Evolutionary conservation across 1,140 invertebrate species (phyloP).

Genomic region (Holotrichia oblita): DNA sequence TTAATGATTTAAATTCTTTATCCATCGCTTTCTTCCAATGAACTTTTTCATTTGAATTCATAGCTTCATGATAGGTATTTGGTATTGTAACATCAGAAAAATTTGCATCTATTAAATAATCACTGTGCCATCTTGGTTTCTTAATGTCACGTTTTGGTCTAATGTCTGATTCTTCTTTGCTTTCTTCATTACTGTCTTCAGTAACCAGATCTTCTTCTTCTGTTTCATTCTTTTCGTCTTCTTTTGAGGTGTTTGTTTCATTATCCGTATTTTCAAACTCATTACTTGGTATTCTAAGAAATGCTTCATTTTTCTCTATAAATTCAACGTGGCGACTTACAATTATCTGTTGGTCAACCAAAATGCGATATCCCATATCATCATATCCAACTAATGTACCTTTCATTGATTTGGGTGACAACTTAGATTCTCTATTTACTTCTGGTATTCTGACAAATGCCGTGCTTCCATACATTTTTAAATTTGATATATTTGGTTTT

Average conservation of each 20-base stretch:
- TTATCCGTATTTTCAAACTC: not conserved
- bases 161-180: not conserved
- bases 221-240: constrained; percentile 19
- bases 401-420: constrained; percentile 55
- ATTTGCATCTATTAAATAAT: constrained; percentile 37
- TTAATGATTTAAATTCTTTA: constrained; percentile 52
- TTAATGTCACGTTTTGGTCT: not conserved
- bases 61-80: constrained; percentile 38
- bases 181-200: constrained; percentile 15
- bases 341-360: constrained; percentile 42
- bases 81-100: constrained; percentile 36
- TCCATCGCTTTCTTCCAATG: constrained; percentile 53
- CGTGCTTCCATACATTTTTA: constrained; percentile 52
- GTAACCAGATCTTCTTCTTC: constrained; percentile 3
- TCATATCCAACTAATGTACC: constrained; percentile 40
- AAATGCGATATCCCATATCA: constrained; percentile 41
- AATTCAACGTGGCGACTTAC: constrained; percentile 38
- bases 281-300: constrained; percentile 7
- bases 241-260: not conserved
- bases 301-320: constrained; percentile 14
- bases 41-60: constrained; percentile 39
- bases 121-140: constrained; percentile 24
- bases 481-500: constrained; percentile 47
- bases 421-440: constrained; percentile 55
- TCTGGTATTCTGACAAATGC: constrained; percentile 57